These are phyloP conservation scores for Pterois miles DNA, from an alignment of 2,797 vertebrate species.

Conservation along the genomic window DNA sequence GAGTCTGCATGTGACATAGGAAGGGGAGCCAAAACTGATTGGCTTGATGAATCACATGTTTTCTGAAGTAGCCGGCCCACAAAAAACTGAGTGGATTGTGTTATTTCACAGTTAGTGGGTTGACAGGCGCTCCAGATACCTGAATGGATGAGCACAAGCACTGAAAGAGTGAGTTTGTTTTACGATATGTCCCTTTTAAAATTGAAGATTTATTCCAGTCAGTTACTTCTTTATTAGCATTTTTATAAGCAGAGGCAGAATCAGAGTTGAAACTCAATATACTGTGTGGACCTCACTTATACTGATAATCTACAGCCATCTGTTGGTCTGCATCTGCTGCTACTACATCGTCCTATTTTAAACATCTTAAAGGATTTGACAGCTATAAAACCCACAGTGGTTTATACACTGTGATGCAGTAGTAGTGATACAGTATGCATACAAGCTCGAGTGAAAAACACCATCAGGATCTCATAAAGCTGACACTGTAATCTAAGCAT, in stretches of 20 bases:
- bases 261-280: neutral
- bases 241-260: neutral
- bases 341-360: neutral
- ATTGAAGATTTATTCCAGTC: no score
- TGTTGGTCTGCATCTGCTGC: neutral
- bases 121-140: no score
- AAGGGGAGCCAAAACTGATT: no score
- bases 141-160: no score
- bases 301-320: constrained; percentile 16
- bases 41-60: no score
- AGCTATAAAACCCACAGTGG: neutral
- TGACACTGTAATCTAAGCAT: neutral
- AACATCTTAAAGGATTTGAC: constrained; percentile 29
- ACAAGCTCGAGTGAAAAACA: neutral
- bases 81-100: no score
- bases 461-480: neutral
- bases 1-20: no score
- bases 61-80: no score
- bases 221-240: neutral
- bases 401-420: neutral
- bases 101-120: no score
- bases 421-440: neutral
- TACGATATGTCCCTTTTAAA: no score
- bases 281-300: accelerated
- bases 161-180: no score